Evolutionary conservation across 2,113 vertebrate genomes (phyloP).

Genomic region (Aptenodytes patagonicus): DNA sequence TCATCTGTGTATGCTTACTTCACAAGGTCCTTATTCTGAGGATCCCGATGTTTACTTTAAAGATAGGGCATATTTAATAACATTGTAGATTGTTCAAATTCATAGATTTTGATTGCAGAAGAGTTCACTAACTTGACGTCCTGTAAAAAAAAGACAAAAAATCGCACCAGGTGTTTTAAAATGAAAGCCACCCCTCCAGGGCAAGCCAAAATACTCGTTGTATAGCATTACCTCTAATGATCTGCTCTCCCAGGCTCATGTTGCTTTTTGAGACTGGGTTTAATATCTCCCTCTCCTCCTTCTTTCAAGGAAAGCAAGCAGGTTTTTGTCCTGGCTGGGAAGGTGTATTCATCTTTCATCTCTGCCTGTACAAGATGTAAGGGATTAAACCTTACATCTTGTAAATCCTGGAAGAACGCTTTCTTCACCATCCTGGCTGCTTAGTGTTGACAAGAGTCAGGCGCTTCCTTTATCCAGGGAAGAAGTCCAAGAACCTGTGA

Average conservation of each 20-base stretch:
- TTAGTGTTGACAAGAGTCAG: not conserved
- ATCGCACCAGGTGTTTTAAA: not conserved
- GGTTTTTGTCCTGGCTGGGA: not conserved
- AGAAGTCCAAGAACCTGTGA: slow-evolving; percentile 6
- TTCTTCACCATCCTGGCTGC: not conserved
- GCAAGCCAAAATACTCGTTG: not conserved
- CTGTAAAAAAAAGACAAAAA: not conserved
- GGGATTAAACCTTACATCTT: not conserved
- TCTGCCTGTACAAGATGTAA: not conserved
- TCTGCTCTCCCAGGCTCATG: not conserved
- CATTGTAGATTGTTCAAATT: not conserved
- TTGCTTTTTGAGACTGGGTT: not conserved
- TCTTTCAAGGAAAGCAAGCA: slow-evolving; percentile 11
- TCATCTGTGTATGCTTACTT: not conserved
- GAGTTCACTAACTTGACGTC: not conserved
- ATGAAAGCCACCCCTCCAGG: not conserved
- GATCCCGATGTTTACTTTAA: not conserved
- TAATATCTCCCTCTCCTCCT: not conserved
- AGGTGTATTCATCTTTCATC: slow-evolving; percentile 3
- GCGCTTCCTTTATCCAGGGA: not conserved
- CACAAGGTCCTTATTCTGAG: not conserved
- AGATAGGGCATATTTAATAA: not conserved
- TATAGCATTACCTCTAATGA: not conserved
- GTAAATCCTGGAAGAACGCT: not conserved
- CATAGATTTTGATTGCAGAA: not conserved